These are phyloP conservation scores for Forbesichthys agassizii DNA, from an alignment of 2,113 vertebrate genomes.

Conservation along the genomic window DNA sequence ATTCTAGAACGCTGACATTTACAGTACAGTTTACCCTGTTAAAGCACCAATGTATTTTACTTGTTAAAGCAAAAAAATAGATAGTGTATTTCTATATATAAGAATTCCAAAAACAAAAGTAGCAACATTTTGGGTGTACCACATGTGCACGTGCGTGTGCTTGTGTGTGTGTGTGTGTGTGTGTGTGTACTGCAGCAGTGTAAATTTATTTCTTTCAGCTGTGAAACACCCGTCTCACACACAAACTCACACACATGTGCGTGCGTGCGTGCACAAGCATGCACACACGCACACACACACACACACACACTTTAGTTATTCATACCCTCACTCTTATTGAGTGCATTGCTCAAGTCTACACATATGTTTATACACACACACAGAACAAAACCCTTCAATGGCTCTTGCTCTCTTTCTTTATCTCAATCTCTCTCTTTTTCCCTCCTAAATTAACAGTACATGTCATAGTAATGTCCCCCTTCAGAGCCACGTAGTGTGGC, in stretches of 20 bases:
- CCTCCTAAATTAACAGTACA: constrained; percentile 27
- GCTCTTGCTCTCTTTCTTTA: too few relatives aligned
- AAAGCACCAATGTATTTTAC: too few relatives aligned
- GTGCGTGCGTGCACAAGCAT: not conserved
- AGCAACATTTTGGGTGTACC: too few relatives aligned
- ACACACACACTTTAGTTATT: not conserved
- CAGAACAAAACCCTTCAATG: not conserved
- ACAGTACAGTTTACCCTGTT: too few relatives aligned
- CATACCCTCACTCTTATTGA: too few relatives aligned
- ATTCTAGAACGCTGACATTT: too few relatives aligned
- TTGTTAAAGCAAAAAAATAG: too few relatives aligned
- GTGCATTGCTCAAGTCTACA: too few relatives aligned
- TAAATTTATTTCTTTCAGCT: constrained; percentile 56
- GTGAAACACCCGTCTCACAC: constrained; percentile 8
- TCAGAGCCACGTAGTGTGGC: not conserved
- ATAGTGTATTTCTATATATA: too few relatives aligned
- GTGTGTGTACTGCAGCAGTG: constrained; percentile 15
- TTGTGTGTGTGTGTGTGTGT: not conserved
- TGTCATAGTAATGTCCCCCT: constrained; percentile 15
- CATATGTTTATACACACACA: not conserved
- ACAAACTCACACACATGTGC: not conserved
- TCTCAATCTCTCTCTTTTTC: not conserved
- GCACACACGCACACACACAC: not conserved
- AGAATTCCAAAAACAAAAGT: too few relatives aligned
- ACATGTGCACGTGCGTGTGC: not conserved